Conservation (phyloP, 2,113 vertebrate genomes). For the Paraplagusia blochii region DNA sequence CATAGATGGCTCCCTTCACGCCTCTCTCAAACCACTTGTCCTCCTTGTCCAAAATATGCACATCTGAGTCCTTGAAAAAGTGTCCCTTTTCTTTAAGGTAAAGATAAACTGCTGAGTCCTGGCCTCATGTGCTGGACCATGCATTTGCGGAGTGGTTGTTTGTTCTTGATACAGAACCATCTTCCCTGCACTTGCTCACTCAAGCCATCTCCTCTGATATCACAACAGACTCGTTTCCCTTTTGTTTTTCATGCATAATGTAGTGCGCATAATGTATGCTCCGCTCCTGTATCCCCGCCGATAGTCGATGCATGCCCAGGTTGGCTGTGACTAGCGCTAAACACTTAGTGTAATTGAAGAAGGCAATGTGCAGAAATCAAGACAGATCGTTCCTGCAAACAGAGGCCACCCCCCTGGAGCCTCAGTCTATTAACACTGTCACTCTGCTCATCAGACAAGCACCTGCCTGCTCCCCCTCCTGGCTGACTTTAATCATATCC, state of each 20-base stretch:
- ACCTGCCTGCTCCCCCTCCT: constrained; percentile 70
- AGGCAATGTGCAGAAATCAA: constrained; percentile 76
- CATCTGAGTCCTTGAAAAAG: too few species aligned
- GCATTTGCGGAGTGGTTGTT: too few species aligned
- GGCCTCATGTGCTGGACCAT: too few species aligned
- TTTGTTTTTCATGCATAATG: constrained; percentile 38
- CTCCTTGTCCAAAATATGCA: too few species aligned
- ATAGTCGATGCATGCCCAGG: constrained; percentile 28
- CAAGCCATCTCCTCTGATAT: not conserved
- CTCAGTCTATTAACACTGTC: constrained; percentile 76
- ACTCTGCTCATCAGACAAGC: constrained; percentile 76
- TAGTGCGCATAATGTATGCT: constrained; percentile 18
- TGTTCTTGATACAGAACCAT: too few species aligned
- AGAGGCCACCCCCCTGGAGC: constrained; percentile 71
- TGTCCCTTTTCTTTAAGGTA: too few species aligned
- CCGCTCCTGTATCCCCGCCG: constrained; percentile 18
- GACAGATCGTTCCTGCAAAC: constrained; percentile 70
- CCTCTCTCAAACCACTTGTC: too few species aligned
- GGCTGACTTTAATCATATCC: constrained; percentile 69
- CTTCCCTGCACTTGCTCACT: too few species aligned
- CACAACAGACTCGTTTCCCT: constrained; percentile 23
- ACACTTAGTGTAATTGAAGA: constrained; percentile 75
- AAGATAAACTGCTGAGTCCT: too few species aligned
- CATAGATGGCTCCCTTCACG: too few species aligned
- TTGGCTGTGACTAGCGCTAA: constrained; percentile 55